These are phyloP conservation scores for Triplophysa siluroides DNA, from an alignment of 2,113 vertebrate genomes.

Conservation along the genomic window DNA sequence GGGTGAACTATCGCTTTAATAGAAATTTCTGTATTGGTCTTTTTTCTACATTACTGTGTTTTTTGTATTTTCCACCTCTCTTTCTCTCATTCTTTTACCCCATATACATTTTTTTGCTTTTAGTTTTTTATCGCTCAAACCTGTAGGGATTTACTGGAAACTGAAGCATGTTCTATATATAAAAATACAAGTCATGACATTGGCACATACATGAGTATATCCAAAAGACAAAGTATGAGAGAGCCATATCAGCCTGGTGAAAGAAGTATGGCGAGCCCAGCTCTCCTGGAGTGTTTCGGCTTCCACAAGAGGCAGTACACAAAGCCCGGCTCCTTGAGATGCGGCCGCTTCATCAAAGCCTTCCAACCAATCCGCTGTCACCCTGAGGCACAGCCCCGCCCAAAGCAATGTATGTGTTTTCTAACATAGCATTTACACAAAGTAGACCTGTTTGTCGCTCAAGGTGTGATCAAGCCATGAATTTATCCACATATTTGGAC, in stretches of 20 bases:
- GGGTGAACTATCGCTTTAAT: not conserved
- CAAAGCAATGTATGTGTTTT: constrained; percentile 68
- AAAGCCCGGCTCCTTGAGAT: constrained; percentile 56
- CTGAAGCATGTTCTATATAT: not conserved
- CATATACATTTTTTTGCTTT: not conserved
- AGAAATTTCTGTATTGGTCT: not conserved
- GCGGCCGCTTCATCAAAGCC: constrained; percentile 63
- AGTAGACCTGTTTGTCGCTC: not conserved
- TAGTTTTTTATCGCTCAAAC: not conserved
- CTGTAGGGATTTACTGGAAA: not conserved
- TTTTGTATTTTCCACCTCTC: not conserved
- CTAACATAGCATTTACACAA: not conserved
- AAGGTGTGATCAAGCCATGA: constrained; percentile 42
- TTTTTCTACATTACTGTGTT: not conserved
- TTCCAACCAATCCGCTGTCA: constrained; percentile 77
- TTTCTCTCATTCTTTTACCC: not conserved
- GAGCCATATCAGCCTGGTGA: constrained; percentile 51
- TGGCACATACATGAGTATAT: not conserved
- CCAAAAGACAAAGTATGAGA: constrained; percentile 45
- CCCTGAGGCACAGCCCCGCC: constrained; percentile 71
- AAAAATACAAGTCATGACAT: not conserved
- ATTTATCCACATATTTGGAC: not conserved
- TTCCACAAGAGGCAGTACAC: constrained; percentile 60
- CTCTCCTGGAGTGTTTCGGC: constrained; percentile 77
- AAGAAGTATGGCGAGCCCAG: constrained; percentile 68